A percentile compares a stretch with the other conserved stretches of the same genome.
phyloP scores from a whole-genome alignment of 2,888 invertebrate genomes.

The Phrixothrix hirtus region DNA sequence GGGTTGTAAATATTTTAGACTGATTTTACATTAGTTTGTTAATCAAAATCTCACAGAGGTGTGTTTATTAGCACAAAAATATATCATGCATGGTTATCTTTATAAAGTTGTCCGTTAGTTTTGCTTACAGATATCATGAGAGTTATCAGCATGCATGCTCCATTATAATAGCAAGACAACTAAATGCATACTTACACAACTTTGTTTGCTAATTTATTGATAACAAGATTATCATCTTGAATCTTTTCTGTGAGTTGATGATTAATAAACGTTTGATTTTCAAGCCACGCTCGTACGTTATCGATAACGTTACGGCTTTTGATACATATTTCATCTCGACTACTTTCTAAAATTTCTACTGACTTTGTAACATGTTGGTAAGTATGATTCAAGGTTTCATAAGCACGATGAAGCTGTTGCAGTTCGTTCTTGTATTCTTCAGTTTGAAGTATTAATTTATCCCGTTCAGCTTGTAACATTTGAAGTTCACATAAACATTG shows the following conservation, averaged over 20 bases:
- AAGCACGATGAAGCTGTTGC: conserved; percentile 41
- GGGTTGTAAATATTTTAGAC: no score
- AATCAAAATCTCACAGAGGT: neutral
- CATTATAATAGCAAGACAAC: neutral
- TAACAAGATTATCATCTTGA: conserved; percentile 42
- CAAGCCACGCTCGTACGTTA: conserved; percentile 51
- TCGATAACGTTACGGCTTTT: conserved; percentile 51
- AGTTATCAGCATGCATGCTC: no score
- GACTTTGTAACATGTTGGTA: conserved; percentile 45
- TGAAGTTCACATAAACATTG: conserved; percentile 42
- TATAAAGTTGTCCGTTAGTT: no score
- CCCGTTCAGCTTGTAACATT: conserved; percentile 45
- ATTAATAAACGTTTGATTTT: conserved; percentile 52
- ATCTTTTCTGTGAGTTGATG: conserved; percentile 38
- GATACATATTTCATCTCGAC: conserved; percentile 48
- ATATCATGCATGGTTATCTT: neutral
- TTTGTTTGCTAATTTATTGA: conserved; percentile 43
- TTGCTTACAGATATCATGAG: no score
- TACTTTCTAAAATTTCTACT: conserved; percentile 44
- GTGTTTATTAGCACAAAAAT: neutral
- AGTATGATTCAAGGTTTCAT: conserved; percentile 37
- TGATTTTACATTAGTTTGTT: neutral
- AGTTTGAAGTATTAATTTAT: conserved; percentile 43
- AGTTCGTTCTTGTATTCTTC: conserved; percentile 45
- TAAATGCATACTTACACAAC: conserved; percentile 38